Evolutionary conservation across 2,888 invertebrate genomes (phyloP), one percentile per base, ranked within the genome.

Genomic region (Polydrusus cervinus): DNA sequence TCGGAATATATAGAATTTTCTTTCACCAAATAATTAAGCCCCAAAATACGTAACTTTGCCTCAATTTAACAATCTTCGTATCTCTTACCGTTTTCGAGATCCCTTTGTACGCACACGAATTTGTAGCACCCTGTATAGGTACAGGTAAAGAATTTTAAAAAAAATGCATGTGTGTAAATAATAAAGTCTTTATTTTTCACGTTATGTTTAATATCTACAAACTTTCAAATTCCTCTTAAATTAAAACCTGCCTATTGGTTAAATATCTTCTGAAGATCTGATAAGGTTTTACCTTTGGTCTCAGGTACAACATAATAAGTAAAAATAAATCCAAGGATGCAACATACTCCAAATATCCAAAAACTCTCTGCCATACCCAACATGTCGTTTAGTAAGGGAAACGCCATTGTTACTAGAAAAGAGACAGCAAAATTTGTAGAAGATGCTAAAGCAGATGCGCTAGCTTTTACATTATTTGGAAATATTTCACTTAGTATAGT

Each of bases 401-500:
- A 84, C 3, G 78, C 73, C 45, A 82, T 20, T 2, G 81, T 81
- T 3, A 82, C 78, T 0, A 79, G 16, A 60, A 83, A 83, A 65
- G 78, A 79, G 13, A 75, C 74, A 7, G 62, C 30, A 47, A 81
- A 79, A 64, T 78, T 74, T 2, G 79, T 74, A 13, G 78, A 72
- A 13, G 81, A 76, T 0, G 76, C 76, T 0, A 94, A 93, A 25
- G 91, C 88, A 3, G 79, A 64, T 0, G 93, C 91, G 86, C 94
- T 93, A 0, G 94, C 92, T 72, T 80, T 81, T 8, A 78, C 74
- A 80, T 94, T 92, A 0, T 92, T 87, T 25, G 96, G 92, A 86
- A 96, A 92, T 86, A 95, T 90, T 85, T 96, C 95, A 0, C 93
- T 92, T 89, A 95, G 90, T 40, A 95, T 91, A 0, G 94, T 92